phyloP scores from a whole-genome alignment of 2,888 invertebrate genomes.

The Acleris literana region DNA sequence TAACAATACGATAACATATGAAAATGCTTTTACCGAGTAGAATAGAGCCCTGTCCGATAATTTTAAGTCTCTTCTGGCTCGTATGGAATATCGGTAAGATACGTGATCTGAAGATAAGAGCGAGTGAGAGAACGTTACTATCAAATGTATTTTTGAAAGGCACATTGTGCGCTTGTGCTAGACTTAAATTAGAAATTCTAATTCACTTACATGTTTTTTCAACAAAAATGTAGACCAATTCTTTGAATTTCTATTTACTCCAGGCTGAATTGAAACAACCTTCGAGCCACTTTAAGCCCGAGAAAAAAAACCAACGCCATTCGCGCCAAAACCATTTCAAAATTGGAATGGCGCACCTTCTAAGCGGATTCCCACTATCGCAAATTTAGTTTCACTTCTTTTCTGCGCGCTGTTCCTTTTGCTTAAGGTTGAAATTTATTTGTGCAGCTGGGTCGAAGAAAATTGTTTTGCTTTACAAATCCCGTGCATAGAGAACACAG shows the following conservation, averaged over 20 bases:
- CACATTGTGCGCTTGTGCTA: too few relatives aligned
- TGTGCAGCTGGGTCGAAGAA: neutral
- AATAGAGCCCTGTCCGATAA: too few relatives aligned
- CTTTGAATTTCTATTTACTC: slow-evolving; percentile 41
- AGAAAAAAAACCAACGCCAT: slow-evolving; percentile 53
- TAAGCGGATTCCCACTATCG: slow-evolving; percentile 39
- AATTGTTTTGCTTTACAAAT: slow-evolving; percentile 47
- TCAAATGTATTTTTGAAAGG: too few relatives aligned
- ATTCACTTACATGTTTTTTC: neutral
- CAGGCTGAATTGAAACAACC: slow-evolving; percentile 43
- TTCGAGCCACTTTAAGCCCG: slow-evolving; percentile 41
- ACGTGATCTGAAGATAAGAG: too few relatives aligned
- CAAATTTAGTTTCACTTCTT: slow-evolving; percentile 42
- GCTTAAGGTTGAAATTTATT: slow-evolving; percentile 44
- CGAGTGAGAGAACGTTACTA: too few relatives aligned
- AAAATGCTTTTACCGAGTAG: too few relatives aligned
- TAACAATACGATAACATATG: too few relatives aligned
- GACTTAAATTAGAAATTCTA: too few relatives aligned
- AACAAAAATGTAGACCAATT: slow-evolving; percentile 6
- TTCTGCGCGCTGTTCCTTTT: slow-evolving; percentile 32
- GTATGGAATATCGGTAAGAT: too few relatives aligned
- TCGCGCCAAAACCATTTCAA: slow-evolving; percentile 70
- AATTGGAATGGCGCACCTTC: slow-evolving; percentile 70
- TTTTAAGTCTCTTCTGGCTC: too few relatives aligned
- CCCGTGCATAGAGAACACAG: slow-evolving; percentile 68